These are phyloP conservation scores for Campoletis sonorensis DNA, from an alignment of 1,140 invertebrate species.

Conservation along the genomic window DNA sequence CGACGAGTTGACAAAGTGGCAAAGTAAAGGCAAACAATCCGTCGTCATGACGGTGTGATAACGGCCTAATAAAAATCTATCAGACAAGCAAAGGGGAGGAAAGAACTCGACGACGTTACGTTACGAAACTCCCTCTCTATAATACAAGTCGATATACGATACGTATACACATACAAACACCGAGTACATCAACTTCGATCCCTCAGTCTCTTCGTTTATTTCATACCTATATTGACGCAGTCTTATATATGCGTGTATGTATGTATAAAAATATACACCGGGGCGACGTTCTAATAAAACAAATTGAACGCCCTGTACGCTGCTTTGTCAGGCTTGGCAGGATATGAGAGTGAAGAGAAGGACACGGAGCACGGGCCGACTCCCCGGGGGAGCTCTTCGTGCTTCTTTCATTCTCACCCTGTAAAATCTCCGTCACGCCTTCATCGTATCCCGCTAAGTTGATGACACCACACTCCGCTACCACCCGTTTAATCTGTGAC, in stretches of 20 bases:
- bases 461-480: constrained; percentile 28
- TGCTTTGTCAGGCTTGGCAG: constrained; percentile 51
- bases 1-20: constrained; percentile 38
- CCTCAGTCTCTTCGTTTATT: constrained; percentile 30
- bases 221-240: not conserved
- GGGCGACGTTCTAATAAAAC: constrained; percentile 58
- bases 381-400: constrained; percentile 48
- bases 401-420: constrained; percentile 25
- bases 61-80: constrained; percentile 62
- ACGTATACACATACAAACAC: not conserved
- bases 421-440: constrained; percentile 29
- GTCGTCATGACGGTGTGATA: constrained; percentile 54
- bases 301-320: constrained; percentile 57
- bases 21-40: constrained; percentile 58
- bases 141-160: constrained; percentile 5
- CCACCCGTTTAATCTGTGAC: not conserved
- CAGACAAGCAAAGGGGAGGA: not conserved
- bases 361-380: constrained; percentile 41
- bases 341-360: constrained; percentile 28
- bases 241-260: not conserved
- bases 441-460: constrained; percentile 15
- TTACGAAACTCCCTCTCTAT: constrained; percentile 32
- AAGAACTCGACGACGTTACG: constrained; percentile 14
- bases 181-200: not conserved
- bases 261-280: not conserved